Evolutionary conservation across 2,113 vertebrate genomes (phyloP).

Genomic region (Geococcyx californianus): DNA sequence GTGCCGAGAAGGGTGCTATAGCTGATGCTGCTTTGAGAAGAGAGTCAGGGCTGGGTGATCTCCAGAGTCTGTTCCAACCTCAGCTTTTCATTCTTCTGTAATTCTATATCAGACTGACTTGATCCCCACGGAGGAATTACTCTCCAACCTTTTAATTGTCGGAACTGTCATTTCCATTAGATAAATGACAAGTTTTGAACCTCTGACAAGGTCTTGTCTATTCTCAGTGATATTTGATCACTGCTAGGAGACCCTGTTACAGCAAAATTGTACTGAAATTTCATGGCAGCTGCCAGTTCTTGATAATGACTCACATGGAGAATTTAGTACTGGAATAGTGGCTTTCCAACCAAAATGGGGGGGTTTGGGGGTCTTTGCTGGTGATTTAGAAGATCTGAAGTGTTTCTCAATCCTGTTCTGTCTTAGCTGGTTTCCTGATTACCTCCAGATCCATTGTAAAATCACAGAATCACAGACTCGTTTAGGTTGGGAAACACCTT

Average conservation of each 20-base stretch:
- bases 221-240: not conserved
- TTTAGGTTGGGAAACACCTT: too few relatives aligned
- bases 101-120: not conserved
- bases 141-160: not conserved
- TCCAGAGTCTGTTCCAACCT: not conserved
- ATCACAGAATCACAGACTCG: too few relatives aligned
- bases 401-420: not conserved
- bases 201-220: fast-evolving
- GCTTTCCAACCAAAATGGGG: not conserved
- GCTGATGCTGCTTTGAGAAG: not conserved
- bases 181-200: not conserved
- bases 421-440: not conserved
- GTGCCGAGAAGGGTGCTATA: not conserved
- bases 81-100: not conserved
- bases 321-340: not conserved
- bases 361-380: fast-evolving
- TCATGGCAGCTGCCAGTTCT: not conserved
- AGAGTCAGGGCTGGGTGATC: not conserved
- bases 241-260: not conserved
- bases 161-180: not conserved
- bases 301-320: not conserved
- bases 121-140: not conserved
- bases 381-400: not conserved
- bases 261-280: not conserved
- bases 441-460: not conserved